Percentiles rank a stretch among this genome's conserved stretches.
Evolutionary conservation across 2,113 vertebrate species (phyloP).

Genomic region (Alosa alosa): DNA sequence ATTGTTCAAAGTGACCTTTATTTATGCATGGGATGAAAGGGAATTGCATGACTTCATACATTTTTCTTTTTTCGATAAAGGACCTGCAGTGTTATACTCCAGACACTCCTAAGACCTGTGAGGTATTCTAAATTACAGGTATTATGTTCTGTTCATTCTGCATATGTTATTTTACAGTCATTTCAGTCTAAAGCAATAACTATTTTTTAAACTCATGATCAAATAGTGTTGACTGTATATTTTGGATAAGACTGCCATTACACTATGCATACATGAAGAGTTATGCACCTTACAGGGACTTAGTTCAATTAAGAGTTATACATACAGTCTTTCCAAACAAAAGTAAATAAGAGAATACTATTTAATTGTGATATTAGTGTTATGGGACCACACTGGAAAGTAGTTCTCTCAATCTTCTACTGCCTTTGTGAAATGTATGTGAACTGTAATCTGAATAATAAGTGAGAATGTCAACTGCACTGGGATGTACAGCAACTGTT

Average conservation of each 20-base stretch:
- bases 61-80: not conserved
- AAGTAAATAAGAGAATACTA: not conserved
- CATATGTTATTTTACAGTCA: not conserved
- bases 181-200: not conserved
- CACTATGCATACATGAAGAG: not conserved
- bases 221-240: not conserved
- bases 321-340: not conserved
- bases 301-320: not conserved
- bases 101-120: not conserved
- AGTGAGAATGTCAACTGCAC: not conserved
- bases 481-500: not conserved
- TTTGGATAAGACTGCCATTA: not conserved
- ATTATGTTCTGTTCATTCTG: not conserved
- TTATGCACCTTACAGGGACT: not conserved
- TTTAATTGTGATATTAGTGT: not conserved
- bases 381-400: not conserved
- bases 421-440: not conserved
- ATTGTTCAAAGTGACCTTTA: not conserved
- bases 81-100: not conserved
- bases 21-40: conserved; percentile 12
- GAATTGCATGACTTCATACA: not conserved
- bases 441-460: not conserved
- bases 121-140: not conserved
- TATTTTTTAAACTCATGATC: not conserved
- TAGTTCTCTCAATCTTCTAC: not conserved